Evolutionary conservation across 2,888 invertebrate genomes (phyloP).

Genomic region (Metellina segmentata): DNA sequence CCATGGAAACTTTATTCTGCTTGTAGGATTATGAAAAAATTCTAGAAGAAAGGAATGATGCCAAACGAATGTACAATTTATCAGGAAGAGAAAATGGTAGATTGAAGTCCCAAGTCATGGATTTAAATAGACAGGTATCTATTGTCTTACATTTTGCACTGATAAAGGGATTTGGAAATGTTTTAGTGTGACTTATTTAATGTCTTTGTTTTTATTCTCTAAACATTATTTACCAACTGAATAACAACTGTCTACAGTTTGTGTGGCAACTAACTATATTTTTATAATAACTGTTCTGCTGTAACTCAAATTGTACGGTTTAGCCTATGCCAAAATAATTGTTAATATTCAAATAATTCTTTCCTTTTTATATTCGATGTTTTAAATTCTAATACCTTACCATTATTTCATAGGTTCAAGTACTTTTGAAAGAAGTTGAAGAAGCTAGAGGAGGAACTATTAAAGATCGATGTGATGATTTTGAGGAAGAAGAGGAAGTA

Average conservation of each 20-base stretch:
- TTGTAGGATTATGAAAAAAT: slow-evolving; percentile 81
- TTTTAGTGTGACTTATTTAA: background rate
- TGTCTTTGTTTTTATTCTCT: background rate
- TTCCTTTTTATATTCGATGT: too few species aligned
- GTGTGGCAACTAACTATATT: too few species aligned
- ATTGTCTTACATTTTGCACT: background rate
- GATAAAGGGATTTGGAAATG: background rate
- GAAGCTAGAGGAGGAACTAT: slow-evolving; percentile 86
- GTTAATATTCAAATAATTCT: too few species aligned
- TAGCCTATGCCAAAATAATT: too few species aligned
- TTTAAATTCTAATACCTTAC: too few species aligned
- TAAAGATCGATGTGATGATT: slow-evolving; percentile 26
- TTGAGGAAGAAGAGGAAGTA: slow-evolving; percentile 78
- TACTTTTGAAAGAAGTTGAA: slow-evolving; percentile 91
- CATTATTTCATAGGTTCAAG: slow-evolving; percentile 83
- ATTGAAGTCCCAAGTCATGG: slow-evolving; percentile 88
- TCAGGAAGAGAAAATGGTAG: slow-evolving; percentile 89
- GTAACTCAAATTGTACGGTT: too few species aligned
- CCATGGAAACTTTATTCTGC: background rate
- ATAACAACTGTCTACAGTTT: background rate
- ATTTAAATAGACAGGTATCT: slow-evolving; percentile 91
- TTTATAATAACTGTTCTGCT: too few species aligned
- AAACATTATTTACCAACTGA: background rate
- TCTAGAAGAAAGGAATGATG: slow-evolving; percentile 86
- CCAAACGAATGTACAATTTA: slow-evolving; percentile 87